phyloP scores from a whole-genome alignment of 2,113 vertebrate genomes.

The Siphamia tubifer region DNA sequence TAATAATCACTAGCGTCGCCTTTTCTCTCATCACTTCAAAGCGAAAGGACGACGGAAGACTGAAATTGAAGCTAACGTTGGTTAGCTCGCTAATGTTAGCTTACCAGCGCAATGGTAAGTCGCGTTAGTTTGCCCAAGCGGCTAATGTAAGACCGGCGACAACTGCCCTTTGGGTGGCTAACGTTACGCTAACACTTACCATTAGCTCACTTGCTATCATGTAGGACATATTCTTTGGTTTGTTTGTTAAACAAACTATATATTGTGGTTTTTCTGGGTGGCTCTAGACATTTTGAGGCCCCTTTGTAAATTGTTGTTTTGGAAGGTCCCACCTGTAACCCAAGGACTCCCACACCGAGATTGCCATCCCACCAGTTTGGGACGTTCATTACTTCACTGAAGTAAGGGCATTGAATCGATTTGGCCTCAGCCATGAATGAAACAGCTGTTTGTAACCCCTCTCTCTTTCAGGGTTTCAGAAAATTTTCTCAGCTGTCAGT shows the following conservation, averaged over 20 bases:
- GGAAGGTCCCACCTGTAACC: constrained; percentile 46
- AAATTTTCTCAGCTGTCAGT: background rate
- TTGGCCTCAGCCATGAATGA: background rate
- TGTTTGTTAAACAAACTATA: background rate
- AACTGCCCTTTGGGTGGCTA: constrained; percentile 35
- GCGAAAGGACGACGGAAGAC: constrained; percentile 14
- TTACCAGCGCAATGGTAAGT: constrained; percentile 69
- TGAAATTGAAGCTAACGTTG: constrained; percentile 55
- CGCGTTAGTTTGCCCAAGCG: constrained; percentile 11
- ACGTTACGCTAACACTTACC: constrained; percentile 11
- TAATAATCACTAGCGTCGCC: background rate
- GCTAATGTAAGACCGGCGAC: constrained; percentile 29
- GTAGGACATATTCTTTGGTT: background rate
- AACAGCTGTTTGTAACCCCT: background rate
- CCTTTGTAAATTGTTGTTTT: background rate
- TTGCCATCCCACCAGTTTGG: background rate
- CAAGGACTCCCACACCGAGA: constrained; percentile 9
- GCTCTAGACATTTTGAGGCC: background rate
- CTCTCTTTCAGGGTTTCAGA: background rate
- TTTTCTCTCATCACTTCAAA: background rate
- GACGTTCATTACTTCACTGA: background rate
- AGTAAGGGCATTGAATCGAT: background rate
- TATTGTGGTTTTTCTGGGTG: background rate
- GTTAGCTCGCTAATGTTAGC: constrained; percentile 70
- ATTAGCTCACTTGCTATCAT: background rate